A percentile compares a stretch with the other conserved stretches of the same genome.
These are phyloP conservation scores for Bombus polaris DNA, from an alignment of 1,140 invertebrate genomes.

Conservation along the genomic window DNA sequence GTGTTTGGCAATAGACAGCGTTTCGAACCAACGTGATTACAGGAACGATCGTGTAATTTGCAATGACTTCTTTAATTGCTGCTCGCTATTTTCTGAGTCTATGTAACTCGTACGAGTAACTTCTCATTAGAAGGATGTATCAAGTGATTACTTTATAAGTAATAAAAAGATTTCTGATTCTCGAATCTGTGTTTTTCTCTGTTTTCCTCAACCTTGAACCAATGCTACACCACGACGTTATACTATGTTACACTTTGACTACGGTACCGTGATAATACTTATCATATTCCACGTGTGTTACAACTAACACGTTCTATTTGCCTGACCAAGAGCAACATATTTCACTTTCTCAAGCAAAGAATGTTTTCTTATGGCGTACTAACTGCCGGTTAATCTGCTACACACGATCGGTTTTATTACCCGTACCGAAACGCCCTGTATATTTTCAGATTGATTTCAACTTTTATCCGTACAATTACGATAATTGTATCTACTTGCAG, in stretches of 20 bases:
- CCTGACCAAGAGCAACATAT: neutral
- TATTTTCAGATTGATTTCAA: too few relatives aligned
- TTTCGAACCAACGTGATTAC: slow-evolving; percentile 24
- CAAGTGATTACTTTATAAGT: slow-evolving; percentile 52
- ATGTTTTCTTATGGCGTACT: too few relatives aligned
- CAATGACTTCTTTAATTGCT: slow-evolving; percentile 38
- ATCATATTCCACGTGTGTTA: neutral
- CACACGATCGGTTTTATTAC: too few relatives aligned
- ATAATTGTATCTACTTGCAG: too few relatives aligned
- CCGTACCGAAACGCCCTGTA: too few relatives aligned
- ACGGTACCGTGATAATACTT: neutral
- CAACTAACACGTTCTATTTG: neutral
- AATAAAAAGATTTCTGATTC: slow-evolving; percentile 53
- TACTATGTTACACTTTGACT: too few relatives aligned
- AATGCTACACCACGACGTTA: too few relatives aligned
- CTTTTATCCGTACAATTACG: too few relatives aligned
- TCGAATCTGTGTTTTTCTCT: neutral
- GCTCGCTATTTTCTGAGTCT: slow-evolving; percentile 49
- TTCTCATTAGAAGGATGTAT: slow-evolving; percentile 53
- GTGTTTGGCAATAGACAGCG: slow-evolving; percentile 20
- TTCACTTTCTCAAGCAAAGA: neutral
- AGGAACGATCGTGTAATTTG: slow-evolving; percentile 33
- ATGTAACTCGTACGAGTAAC: slow-evolving; percentile 47
- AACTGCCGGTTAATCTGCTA: too few relatives aligned
- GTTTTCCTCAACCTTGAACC: too few relatives aligned